Conservation (phyloP, 2,888 invertebrate genomes). For the Therioaphis trifolii region DNA sequence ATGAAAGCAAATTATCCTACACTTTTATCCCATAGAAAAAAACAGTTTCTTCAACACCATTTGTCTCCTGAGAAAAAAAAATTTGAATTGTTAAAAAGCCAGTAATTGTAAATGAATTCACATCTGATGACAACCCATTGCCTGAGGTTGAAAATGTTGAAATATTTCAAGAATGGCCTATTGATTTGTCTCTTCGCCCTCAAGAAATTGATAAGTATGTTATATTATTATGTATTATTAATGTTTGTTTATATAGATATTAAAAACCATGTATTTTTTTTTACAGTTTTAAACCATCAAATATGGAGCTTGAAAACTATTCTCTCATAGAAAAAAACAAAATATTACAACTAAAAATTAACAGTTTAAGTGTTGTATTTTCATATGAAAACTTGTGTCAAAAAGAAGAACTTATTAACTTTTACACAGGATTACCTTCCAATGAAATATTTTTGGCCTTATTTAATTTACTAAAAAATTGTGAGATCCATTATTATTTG, state of each 20-base stretch:
- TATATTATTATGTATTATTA: not conserved
- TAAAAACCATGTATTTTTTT: too few species aligned
- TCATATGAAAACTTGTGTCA: constrained; percentile 9
- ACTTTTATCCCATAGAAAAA: not conserved
- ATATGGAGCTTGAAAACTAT: constrained; percentile 7
- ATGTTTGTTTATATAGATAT: too few species aligned
- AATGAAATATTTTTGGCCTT: not conserved
- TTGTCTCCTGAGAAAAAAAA: not conserved
- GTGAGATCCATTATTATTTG: not conserved
- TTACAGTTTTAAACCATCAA: not conserved
- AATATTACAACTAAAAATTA: not conserved
- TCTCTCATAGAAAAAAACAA: not conserved
- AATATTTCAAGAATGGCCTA: not conserved
- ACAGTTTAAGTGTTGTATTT: too few species aligned
- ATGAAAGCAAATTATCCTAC: not conserved
- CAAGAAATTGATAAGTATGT: not conserved
- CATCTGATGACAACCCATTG: too few species aligned
- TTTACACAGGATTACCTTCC: not conserved
- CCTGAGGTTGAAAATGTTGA: not conserved
- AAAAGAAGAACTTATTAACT: not conserved
- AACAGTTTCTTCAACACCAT: not conserved
- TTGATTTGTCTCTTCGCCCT: not conserved
- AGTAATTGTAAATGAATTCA: too few species aligned
- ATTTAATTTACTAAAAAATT: constrained; percentile 18
- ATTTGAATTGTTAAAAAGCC: too few species aligned